Base-by-base conservation (phyloP, 2,888 invertebrate species). In the Drosophila niveifrons region DNA sequence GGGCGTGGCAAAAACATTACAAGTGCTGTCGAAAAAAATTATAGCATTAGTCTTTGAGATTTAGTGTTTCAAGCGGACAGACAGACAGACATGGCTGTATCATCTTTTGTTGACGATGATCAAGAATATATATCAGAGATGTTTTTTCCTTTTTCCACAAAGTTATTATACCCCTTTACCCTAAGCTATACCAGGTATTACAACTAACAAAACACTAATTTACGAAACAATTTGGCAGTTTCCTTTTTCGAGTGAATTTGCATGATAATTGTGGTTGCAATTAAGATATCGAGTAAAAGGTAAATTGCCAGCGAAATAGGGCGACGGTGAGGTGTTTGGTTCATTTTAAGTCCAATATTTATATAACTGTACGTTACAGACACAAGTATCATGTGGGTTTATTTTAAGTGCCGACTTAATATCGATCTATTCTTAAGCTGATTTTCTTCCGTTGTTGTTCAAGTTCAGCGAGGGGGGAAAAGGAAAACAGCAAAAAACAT, bases 371-470 rank as follows among this genome's bases (percentile, higher is more conserved):
- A 34, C 7, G 57, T n/a, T 48, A 41, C 10, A 46, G 29, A 41
- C 11, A 52, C 31, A 17, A 18, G 15, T 15, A 43, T 10, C 23
- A 23, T 23, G 23, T 23, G 13, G 10, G 36, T n/a, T 10, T 31
- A 28, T 6, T 59, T 17, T 62, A 55, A 58, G 51, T 71, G 34
- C 18, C 43, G 66, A 51, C 78, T 58, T 51, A 71, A 67, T 86
- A 86, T 82, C 79, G 82, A 82, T 78, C 81, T 78, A 51, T 46
- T 53, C 67, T 70, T 79, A 83, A 83, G 84, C 77, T 59, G 69
- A 70, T 86, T 86, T 67, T 71, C 67, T 62, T 59, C 56, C 51
- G 62, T 10, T 62, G 57, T 34, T 43, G 51, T 36, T 77, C 82
- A 86, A 86, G 87, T 86, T 83, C 87, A 83, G 81, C 23, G 73